phyloP scores from a whole-genome alignment of 1,140 invertebrate genomes.

The Lineus longissimus region DNA sequence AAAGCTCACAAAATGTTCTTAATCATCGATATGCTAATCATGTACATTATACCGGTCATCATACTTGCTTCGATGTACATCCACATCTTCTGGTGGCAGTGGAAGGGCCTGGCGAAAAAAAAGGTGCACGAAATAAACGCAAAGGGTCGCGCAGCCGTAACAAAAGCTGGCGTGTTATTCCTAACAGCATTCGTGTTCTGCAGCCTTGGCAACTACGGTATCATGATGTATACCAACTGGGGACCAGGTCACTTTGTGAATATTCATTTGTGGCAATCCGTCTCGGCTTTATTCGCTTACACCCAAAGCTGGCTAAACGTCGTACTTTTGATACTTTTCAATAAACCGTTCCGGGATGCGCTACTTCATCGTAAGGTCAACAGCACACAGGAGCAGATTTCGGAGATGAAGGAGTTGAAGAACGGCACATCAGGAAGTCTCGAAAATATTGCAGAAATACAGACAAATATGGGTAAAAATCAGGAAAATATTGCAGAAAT shows the following conservation, averaged over 20 bases:
- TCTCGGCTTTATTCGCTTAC: not conserved
- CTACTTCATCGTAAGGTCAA: too few relatives aligned
- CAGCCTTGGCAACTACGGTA: not conserved
- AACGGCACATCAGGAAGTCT: too few relatives aligned
- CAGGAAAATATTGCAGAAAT: too few relatives aligned
- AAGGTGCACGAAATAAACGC: not conserved
- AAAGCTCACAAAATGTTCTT: not conserved
- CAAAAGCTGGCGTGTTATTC: not conserved
- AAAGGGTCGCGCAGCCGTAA: not conserved
- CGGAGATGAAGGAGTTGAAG: too few relatives aligned
- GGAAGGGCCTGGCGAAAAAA: too few relatives aligned
- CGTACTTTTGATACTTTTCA: not conserved
- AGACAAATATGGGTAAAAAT: too few relatives aligned
- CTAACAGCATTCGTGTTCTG: not conserved
- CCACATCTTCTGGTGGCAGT: not conserved
- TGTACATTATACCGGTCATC: not conserved
- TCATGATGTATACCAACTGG: not conserved
- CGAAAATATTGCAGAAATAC: too few relatives aligned
- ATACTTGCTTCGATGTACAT: not conserved
- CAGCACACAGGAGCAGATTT: too few relatives aligned
- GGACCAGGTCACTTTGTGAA: not conserved
- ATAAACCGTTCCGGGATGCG: not conserved
- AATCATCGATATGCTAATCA: not conserved
- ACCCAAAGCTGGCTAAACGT: conserved; percentile 7
- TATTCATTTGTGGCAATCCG: not conserved